Conservation (phyloP, 2,797 vertebrate species). For the Pelochelys cantorii region DNA sequence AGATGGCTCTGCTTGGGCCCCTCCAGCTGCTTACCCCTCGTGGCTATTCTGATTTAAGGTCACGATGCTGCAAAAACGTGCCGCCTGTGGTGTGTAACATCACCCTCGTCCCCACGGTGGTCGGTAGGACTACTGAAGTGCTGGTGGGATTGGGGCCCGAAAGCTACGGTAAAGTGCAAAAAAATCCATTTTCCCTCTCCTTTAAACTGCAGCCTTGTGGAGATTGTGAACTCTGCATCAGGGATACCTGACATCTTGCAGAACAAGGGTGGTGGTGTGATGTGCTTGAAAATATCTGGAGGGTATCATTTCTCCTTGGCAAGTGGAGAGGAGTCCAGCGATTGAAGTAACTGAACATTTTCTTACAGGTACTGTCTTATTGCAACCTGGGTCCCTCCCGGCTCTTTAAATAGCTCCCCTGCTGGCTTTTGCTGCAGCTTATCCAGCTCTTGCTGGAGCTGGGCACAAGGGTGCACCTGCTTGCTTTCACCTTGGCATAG, state of each 20-base stretch:
- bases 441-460: too few species aligned
- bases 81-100: neutral
- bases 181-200: neutral
- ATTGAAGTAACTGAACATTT: too few species aligned
- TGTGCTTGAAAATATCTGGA: neutral
- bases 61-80: accelerated
- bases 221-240: neutral
- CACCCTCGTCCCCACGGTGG: accelerated
- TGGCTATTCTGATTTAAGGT: neutral
- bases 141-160: neutral
- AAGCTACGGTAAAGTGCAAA: neutral
- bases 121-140: neutral
- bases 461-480: too few species aligned
- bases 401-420: too few species aligned
- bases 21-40: neutral
- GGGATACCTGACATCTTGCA: neutral
- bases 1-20: neutral
- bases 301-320: accelerated
- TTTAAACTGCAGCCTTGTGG: neutral
- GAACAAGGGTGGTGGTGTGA: neutral
- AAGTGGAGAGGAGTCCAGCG: neutral
- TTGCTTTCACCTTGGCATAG: neutral
- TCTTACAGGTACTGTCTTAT: too few species aligned
- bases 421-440: too few species aligned
- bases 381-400: too few species aligned